Evolutionary conservation across 2,888 invertebrate species (phyloP), one percentile per base, ranked within the genome.

Genomic region (Cantharis rufa): DNA sequence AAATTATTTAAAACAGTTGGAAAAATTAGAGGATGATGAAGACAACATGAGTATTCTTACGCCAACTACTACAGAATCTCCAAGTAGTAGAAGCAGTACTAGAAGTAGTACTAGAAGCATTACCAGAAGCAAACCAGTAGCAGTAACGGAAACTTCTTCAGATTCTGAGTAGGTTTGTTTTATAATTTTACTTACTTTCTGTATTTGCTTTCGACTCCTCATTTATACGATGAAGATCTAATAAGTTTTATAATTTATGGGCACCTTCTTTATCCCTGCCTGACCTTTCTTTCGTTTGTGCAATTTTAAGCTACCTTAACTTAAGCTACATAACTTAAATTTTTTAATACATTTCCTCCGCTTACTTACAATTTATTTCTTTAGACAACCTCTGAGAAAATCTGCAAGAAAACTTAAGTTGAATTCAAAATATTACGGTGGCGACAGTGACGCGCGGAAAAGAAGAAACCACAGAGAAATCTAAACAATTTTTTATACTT

Each of bases 131-230:
- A 28, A 11, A 28, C 10, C 27, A 28, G 27, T 75, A n/a, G n/a
- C 66, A 27, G 24, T 69, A 2, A 72, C 75, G 9, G 78, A 78
- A 15, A 76, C 78, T 4, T 78, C 78, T 15, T 72, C 78, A 63
- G 78, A 78, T 71, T 78, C 78, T 11, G 76, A 76, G 78, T 78
- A 64, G 69, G 78, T 72, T 63, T 73, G n/a, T 3, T n/a, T 1
- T 48, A 13, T n/a, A n/a, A 32, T 32, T 32, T 32, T 21, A 21
- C 3, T 2, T 11, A 32, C 32, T 32, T 3, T 32, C n/a, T n/a
- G n/a, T n/a, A n/a, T n/a, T n/a, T n/a, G n/a, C n/a, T n/a, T n/a
- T n/a, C n/a, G n/a, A n/a, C n/a, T n/a, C n/a, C n/a, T n/a, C n/a
- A n/a, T n/a, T n/a, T n/a, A n/a, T n/a, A n/a, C n/a, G n/a, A n/a